Evolutionary conservation across 2,888 invertebrate genomes (phyloP).

Genomic region (Gryllus longicercus): DNA sequence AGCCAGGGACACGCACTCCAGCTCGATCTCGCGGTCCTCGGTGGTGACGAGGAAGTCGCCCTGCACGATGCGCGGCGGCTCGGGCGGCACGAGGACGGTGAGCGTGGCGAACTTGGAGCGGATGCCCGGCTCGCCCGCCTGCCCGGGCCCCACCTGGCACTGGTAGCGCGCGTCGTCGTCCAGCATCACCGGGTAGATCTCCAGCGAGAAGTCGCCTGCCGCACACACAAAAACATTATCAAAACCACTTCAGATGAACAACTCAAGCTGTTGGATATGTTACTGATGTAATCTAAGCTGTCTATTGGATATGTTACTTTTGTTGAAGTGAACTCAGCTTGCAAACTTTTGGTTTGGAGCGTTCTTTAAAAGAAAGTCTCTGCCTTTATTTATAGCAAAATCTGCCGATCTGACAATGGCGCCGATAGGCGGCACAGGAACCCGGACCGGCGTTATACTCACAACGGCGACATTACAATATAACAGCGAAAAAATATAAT

Average conservation of each 20-base stretch:
- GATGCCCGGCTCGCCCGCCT: constrained; percentile 70
- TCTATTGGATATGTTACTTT: too few relatives aligned
- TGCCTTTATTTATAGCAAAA: too few relatives aligned
- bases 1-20: constrained; percentile 85
- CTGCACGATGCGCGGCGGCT: constrained; percentile 82
- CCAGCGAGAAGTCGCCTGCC: constrained; percentile 86
- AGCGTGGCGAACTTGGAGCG: constrained; percentile 81
- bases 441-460: rapidly evolving
- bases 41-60: constrained; percentile 81
- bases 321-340: too few relatives aligned
- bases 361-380: too few relatives aligned
- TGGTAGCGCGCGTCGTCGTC: constrained; percentile 93
- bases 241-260: too few relatives aligned
- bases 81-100: constrained; percentile 85
- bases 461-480: too few relatives aligned
- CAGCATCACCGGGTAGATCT: constrained; percentile 82
- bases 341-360: too few relatives aligned
- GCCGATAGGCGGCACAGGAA: too few relatives aligned
- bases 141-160: constrained; percentile 88
- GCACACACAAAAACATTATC: constrained; percentile 34
- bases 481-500: too few relatives aligned
- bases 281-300: too few relatives aligned
- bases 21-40: constrained; percentile 83
- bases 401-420: too few relatives aligned
- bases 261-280: too few relatives aligned